Evolutionary conservation across 1,140 invertebrate species (phyloP), one percentile per base, ranked within the genome.

Genomic region (Listronotus bonariensis): DNA sequence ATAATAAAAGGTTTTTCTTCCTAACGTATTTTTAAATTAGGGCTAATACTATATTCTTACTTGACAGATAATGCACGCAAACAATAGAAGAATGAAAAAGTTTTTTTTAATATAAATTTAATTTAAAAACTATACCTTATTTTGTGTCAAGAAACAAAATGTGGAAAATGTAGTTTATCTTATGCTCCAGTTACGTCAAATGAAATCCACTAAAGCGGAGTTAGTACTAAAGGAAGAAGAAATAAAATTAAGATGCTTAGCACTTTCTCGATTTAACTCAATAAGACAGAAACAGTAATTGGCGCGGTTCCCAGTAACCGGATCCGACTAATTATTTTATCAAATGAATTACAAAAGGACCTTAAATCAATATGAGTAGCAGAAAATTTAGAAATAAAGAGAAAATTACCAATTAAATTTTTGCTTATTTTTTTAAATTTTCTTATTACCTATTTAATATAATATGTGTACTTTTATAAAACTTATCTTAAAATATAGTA

Each of bases 241-340:
- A 71, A 73, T 71, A 69, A 74, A 73, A 76, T 76, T 76, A 73
- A 70, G 71, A 76, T 74, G 71, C 72, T 72, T 71, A 67, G 67
- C 72, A 70, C 70, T 74, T 71, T 67, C 68, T 68, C 68, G 66
- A 64, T 71, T 73, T 72, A 72, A 76, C 74, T 76, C 69, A 69
- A 76, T 76, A 76, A 76, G 72, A 72, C 55, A 65, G 65, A 67
- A 68, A 68, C 68, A 67, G 72, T 71, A 70, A 73, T 73, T 72
- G 68, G 65, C 55, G 45, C 52, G 56, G 61, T 58, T 52, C 49
- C 49, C 40, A 53, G 45, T 45, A 26, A 36, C 31, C 14, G 53
- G 68, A 65, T 63, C 64, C 40, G 38, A 63, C 65, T 74, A 74
- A 73, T 74, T 71, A 73, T 71, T 71, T 72, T 71, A 71, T 70